These are phyloP conservation scores for Grallaria varia DNA, from an alignment of 2,113 vertebrate genomes.

Conservation along the genomic window DNA sequence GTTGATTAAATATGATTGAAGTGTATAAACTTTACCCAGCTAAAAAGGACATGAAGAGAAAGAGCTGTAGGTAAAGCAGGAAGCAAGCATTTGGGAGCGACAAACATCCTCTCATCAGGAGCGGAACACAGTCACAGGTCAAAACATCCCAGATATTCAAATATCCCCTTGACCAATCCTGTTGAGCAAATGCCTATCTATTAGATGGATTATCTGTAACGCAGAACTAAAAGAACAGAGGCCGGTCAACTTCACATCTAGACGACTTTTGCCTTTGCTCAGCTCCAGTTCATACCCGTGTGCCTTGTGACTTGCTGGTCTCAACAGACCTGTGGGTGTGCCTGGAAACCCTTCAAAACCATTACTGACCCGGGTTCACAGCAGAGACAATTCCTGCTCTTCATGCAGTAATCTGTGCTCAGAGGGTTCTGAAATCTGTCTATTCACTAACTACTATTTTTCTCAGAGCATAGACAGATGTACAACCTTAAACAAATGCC, in stretches of 20 bases:
- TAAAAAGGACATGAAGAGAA: neutral
- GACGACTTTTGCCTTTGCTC: neutral
- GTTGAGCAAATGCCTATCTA: neutral
- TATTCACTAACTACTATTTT: neutral
- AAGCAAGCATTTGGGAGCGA: neutral
- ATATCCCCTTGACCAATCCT: neutral
- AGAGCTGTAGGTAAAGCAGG: neutral
- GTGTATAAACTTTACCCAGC: neutral
- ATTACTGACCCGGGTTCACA: neutral
- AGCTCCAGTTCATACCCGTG: accelerated
- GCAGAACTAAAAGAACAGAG: neutral
- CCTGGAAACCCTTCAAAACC: neutral
- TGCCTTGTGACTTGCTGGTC: neutral
- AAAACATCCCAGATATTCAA: neutral
- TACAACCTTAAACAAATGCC: neutral
- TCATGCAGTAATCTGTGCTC: neutral
- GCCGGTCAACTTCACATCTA: neutral
- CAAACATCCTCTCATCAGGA: neutral
- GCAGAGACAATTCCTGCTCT: neutral
- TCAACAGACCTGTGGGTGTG: neutral
- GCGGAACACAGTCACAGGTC: neutral
- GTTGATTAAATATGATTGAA: neutral
- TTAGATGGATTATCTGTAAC: neutral
- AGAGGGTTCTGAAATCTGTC: neutral
- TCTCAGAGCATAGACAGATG: neutral